Conservation (phyloP, 2,888 invertebrate species). For the Ophion ellenae region DNA sequence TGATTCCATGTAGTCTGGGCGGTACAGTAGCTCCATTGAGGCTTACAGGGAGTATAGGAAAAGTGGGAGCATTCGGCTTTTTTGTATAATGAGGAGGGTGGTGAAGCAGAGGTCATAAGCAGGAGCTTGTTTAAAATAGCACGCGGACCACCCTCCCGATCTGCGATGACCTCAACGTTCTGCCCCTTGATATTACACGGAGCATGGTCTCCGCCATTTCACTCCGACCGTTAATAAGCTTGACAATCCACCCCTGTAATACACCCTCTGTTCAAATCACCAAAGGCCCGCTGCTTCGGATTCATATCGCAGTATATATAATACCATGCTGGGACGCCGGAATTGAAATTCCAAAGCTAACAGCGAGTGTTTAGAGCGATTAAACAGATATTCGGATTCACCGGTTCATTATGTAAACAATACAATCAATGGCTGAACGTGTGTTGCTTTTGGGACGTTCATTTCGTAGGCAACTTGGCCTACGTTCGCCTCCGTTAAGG, state of each 20-base stretch:
- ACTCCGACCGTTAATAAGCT: constrained; percentile 75
- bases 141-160: constrained; percentile 28
- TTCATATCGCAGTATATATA: constrained; percentile 45
- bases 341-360: constrained; percentile 70
- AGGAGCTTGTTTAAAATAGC: constrained; percentile 38
- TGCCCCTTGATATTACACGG: constrained; percentile 51
- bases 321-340: constrained; percentile 59
- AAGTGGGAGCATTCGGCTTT: neutral
- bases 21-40: neutral
- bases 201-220: constrained; percentile 35
- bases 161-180: constrained; percentile 48
- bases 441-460: neutral
- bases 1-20: neutral
- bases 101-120: constrained; percentile 24
- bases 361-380: constrained; percentile 70
- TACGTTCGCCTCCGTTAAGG: too few relatives aligned
- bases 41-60: constrained; percentile 3
- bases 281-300: constrained; percentile 46
- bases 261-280: constrained; percentile 61
- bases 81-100: constrained; percentile 25
- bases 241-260: constrained; percentile 76
- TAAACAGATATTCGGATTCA: constrained; percentile 43
- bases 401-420: constrained; percentile 46
- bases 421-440: neutral
- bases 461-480: neutral